Evolutionary conservation across 2,888 invertebrate genomes (phyloP).

Genomic region (Tromatobia lineatoria): DNA sequence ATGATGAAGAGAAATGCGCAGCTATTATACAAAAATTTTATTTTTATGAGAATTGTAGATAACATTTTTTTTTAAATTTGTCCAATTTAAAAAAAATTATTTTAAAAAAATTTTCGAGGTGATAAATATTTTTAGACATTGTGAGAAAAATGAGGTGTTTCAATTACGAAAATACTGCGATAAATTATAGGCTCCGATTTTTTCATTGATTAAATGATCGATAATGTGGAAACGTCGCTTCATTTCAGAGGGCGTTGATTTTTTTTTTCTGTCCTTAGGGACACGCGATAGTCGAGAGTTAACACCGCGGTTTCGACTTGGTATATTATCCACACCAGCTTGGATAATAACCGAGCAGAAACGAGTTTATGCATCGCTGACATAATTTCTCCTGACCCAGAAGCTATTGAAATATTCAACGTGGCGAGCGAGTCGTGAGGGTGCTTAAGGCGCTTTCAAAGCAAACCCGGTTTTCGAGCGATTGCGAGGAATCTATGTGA

Average conservation of each 20-base stretch:
- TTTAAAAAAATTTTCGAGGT: too few relatives aligned
- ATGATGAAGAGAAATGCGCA: too few relatives aligned
- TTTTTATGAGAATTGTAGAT: too few relatives aligned
- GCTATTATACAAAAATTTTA: too few relatives aligned
- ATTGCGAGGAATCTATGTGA: conserved; percentile 8
- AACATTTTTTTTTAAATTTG: too few relatives aligned
- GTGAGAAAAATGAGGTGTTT: background rate
- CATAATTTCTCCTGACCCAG: conserved; percentile 81
- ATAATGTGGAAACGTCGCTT: background rate
- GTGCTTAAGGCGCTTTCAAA: conserved; percentile 25
- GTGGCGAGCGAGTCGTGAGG: conserved; percentile 16
- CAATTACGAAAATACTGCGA: background rate
- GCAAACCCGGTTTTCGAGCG: conserved; percentile 42
- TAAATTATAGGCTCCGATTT: background rate
- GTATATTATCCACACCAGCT: background rate
- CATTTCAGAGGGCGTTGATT: background rate
- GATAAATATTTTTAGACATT: too few relatives aligned
- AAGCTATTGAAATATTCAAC: conserved; percentile 77
- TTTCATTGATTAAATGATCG: background rate
- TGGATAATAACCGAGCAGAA: conserved; percentile 68
- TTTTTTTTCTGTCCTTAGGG: background rate
- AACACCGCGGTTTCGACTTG: background rate
- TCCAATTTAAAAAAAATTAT: too few relatives aligned
- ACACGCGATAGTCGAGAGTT: background rate
- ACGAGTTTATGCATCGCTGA: conserved; percentile 78